Evolutionary conservation across 2,113 vertebrate genomes (phyloP).

Genomic region (Monopterus albus): DNA sequence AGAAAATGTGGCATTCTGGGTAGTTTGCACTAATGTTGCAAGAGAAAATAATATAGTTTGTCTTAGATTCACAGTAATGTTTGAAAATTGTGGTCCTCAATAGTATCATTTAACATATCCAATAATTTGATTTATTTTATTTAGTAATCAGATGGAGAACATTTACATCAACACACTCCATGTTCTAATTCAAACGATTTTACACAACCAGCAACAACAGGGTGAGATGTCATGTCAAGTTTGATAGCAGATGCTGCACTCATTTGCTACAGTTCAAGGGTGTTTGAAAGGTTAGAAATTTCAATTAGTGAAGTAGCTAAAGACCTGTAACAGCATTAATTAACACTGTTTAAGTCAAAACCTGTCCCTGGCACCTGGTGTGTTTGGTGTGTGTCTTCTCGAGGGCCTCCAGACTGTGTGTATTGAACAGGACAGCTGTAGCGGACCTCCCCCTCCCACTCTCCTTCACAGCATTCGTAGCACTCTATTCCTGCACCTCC

Average conservation of each 20-base stretch:
- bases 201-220: neutral
- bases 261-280: neutral
- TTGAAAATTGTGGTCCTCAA: too few relatives aligned
- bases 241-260: too few relatives aligned
- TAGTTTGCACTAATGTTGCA: neutral
- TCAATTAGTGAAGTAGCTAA: neutral
- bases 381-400: conserved; percentile 3
- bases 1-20: too few relatives aligned
- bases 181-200: too few relatives aligned
- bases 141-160: too few relatives aligned
- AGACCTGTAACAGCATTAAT: neutral
- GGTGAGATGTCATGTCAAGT: too few relatives aligned
- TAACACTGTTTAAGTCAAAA: conserved; percentile 6
- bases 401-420: conserved; percentile 40
- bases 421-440: conserved; percentile 84
- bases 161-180: too few relatives aligned
- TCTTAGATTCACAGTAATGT: too few relatives aligned
- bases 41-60: neutral
- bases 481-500: conserved; percentile 88
- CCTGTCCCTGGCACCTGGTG: conserved; percentile 1
- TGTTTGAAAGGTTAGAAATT: neutral
- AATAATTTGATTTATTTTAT: too few relatives aligned
- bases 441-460: conserved; percentile 25
- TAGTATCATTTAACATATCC: too few relatives aligned
- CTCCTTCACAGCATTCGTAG: conserved; percentile 83